Base-by-base conservation (phyloP, 1,140 invertebrate genomes). In the Drosophila pruinosa region DNA sequence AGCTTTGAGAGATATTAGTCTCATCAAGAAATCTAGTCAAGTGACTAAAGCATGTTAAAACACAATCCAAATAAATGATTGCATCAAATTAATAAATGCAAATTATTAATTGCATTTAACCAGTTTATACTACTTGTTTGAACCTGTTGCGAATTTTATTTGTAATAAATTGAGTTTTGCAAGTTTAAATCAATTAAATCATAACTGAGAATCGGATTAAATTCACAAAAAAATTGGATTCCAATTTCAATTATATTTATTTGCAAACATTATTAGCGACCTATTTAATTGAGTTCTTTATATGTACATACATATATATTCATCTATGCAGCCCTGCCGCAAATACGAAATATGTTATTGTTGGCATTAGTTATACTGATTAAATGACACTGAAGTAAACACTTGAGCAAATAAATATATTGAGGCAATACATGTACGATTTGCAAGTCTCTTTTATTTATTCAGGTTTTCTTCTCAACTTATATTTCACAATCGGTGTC, bases 371-470 rank as follows among this genome's bases (percentile, higher is more conserved):
- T 14, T 4, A 5, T 24, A n/a, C 43, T 47, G 43, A 47, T 47
- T 47, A 47, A 47, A 47, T n/a, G 22, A 10, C 10, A 24, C 43
- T 24, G n/a, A 22, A 45, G 8, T 45, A 12, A 12, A 15, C 43
- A 47, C 21, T 47, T 47, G 43, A 12, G 22, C 26, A 47, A 47
- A 47, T 47, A 45, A 45, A 45, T 12, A 47, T 12, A 24, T n/a
- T n/a, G 5, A 22, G n/a, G 12, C 26, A 34, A 59, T 6, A 36
- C 8, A 28, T 24, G 14, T 28, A 3, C 15, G 17, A 12, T 26
- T 43, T 57, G 31, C 31, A 34, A 34, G 31, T 34, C 31, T 34
- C n/a, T 17, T 7, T 17, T 41, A 17, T 59, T 48, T 50, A 61
- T 61, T 62, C 8, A 24, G 12, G 8, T 57, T 58, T 6, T 8